Evolutionary conservation across 2,888 invertebrate species (phyloP).

Genomic region (Trachelus stipa): DNA sequence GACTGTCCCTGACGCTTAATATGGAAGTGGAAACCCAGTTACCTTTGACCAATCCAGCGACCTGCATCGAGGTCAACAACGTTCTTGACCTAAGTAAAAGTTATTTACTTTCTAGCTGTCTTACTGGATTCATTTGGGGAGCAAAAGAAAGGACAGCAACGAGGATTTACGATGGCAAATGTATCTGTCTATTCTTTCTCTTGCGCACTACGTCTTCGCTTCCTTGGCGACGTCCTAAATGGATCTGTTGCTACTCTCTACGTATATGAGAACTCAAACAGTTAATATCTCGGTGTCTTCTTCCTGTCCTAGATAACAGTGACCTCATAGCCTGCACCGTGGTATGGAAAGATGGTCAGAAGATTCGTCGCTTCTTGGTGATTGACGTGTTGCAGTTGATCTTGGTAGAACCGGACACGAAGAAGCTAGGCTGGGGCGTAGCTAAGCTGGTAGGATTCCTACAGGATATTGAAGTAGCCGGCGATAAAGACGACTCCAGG

Average conservation of each 20-base stretch:
- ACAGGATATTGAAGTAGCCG: slow-evolving; percentile 93
- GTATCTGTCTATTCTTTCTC: neutral
- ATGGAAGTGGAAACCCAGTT: slow-evolving; percentile 87
- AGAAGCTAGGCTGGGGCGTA: slow-evolving; percentile 96
- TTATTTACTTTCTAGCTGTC: slow-evolving; percentile 35
- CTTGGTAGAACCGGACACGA: slow-evolving; percentile 96
- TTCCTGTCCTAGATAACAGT: slow-evolving; percentile 84
- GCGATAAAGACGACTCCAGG: slow-evolving; percentile 96
- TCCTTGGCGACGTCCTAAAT: neutral
- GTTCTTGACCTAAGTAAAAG: slow-evolving; percentile 92
- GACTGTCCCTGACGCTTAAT: slow-evolving; percentile 82
- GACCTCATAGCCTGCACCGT: slow-evolving; percentile 97
- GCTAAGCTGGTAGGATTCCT: slow-evolving; percentile 96
- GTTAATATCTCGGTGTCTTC: slow-evolving; percentile 1
- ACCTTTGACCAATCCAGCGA: slow-evolving; percentile 88
- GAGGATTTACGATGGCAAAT: neutral
- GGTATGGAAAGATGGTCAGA: slow-evolving; percentile 87
- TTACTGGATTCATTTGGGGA: slow-evolving; percentile 6
- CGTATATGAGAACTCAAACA: neutral
- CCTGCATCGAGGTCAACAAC: slow-evolving; percentile 92
- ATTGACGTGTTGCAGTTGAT: slow-evolving; percentile 96
- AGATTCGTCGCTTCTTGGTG: slow-evolving; percentile 93
- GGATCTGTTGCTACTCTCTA: neutral
- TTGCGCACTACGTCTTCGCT: neutral
- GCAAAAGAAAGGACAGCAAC: neutral